Percentiles rank a stretch among this genome's conserved stretches.
These are phyloP conservation scores for Pelobates fuscus DNA, from an alignment of 2,113 vertebrate genomes.

Conservation along the genomic window DNA sequence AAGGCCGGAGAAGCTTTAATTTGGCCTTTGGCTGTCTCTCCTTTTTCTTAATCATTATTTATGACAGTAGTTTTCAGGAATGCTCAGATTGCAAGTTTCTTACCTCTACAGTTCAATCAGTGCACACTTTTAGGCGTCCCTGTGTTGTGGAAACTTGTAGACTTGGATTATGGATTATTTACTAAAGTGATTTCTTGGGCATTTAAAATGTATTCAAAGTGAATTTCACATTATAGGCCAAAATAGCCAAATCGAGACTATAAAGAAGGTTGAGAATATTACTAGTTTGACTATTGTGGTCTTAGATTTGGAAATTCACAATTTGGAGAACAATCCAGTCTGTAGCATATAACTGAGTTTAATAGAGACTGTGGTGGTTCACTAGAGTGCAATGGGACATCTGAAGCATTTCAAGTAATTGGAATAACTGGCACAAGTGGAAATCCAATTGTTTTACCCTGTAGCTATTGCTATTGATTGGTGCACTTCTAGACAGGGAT, in stretches of 20 bases:
- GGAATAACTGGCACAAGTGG: not conserved
- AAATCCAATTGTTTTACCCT: not conserved
- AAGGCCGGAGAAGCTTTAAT: not conserved
- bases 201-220: too few relatives aligned
- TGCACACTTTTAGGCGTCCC: slow-evolving; percentile 7
- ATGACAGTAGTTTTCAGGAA: slow-evolving; percentile 16
- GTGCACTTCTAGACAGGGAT: not conserved
- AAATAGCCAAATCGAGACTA: too few relatives aligned
- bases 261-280: too few relatives aligned
- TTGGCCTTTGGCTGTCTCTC: not conserved
- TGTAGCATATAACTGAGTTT: too few relatives aligned
- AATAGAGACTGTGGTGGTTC: too few relatives aligned
- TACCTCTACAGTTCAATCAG: slow-evolving; percentile 13
- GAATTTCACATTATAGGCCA: too few relatives aligned
- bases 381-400: too few relatives aligned
- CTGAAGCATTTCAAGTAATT: not conserved
- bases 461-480: not conserved
- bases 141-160: not conserved
- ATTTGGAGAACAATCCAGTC: too few relatives aligned
- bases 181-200: too few relatives aligned
- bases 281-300: too few relatives aligned
- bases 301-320: too few relatives aligned
- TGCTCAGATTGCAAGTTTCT: not conserved
- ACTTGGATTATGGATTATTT: too few relatives aligned
- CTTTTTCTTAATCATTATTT: slow-evolving; percentile 4